These are phyloP conservation scores for Drosophila rhopaloa DNA, from an alignment of 1,140 invertebrate species.

Conservation along the genomic window DNA sequence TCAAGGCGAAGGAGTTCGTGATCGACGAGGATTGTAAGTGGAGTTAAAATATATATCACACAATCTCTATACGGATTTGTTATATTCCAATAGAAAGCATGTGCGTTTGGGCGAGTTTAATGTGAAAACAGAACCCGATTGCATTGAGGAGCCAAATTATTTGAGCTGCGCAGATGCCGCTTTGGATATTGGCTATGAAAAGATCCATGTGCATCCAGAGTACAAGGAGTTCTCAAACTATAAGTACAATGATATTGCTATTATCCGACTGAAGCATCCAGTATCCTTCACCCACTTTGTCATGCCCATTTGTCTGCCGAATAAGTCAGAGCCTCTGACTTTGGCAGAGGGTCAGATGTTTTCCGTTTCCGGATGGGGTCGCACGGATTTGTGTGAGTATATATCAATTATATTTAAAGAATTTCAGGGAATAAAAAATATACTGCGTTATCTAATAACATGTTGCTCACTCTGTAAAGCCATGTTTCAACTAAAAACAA, in stretches of 20 bases:
- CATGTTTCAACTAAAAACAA: background rate
- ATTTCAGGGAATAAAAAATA: background rate
- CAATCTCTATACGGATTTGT: no score
- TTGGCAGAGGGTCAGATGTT: constrained; percentile 86
- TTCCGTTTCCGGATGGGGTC: constrained; percentile 93
- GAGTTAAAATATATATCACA: background rate
- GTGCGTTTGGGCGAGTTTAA: constrained; percentile 88
- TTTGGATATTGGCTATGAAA: constrained; percentile 79
- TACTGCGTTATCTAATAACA: background rate
- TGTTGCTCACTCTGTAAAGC: background rate
- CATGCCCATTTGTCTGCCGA: constrained; percentile 91
- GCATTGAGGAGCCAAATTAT: constrained; percentile 83
- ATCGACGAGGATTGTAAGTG: constrained; percentile 74
- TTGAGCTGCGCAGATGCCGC: constrained; percentile 82
- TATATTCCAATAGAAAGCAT: constrained; percentile 73
- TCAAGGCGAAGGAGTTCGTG: constrained; percentile 85
- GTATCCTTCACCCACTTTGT: constrained; percentile 90
- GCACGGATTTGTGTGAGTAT: constrained; percentile 87
- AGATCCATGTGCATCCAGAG: constrained; percentile 83
- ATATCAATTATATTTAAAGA: background rate
- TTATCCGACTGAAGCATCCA: constrained; percentile 90
- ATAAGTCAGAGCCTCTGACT: constrained; percentile 79
- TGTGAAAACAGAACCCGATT: constrained; percentile 86
- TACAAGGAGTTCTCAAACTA: constrained; percentile 78
- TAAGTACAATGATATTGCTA: constrained; percentile 89